phyloP scores from a whole-genome alignment of 2,888 invertebrate genomes.

The Leptopilina drosophilae region DNA sequence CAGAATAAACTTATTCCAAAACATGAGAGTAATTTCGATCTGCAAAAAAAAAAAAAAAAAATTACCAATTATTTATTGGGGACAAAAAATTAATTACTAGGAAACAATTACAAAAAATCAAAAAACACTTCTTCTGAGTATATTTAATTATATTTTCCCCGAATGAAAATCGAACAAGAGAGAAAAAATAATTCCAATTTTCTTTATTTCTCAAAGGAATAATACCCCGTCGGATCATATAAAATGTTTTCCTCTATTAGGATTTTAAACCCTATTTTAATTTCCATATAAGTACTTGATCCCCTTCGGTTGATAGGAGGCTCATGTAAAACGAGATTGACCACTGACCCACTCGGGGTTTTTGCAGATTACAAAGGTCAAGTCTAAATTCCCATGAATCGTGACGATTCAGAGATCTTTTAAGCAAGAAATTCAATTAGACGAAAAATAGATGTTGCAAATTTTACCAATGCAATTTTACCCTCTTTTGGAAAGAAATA shows the following conservation, averaged over 20 bases:
- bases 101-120: too few relatives aligned
- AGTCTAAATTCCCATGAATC: neutral
- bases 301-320: conserved; percentile 62
- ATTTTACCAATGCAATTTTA: too few relatives aligned
- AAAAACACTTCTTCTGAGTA: too few relatives aligned
- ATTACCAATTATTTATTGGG: too few relatives aligned
- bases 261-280: conserved; percentile 61
- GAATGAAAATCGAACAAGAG: too few relatives aligned
- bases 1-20: conserved; percentile 20
- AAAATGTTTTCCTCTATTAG: conserved; percentile 30
- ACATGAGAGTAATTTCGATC: too few relatives aligned
- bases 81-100: too few relatives aligned
- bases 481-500: too few relatives aligned
- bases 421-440: neutral
- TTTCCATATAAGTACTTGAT: conserved; percentile 67
- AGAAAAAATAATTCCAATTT: too few relatives aligned
- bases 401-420: neutral
- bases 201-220: neutral
- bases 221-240: neutral
- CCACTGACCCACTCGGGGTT: conserved; percentile 68
- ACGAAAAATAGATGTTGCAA: neutral
- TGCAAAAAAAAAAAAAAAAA: too few relatives aligned
- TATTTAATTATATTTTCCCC: too few relatives aligned
- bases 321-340: conserved; percentile 63
- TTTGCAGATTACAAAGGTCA: conserved; percentile 43